Evolutionary conservation across 2,888 invertebrate species (phyloP).

Genomic region (Dryomyza anilis): DNA sequence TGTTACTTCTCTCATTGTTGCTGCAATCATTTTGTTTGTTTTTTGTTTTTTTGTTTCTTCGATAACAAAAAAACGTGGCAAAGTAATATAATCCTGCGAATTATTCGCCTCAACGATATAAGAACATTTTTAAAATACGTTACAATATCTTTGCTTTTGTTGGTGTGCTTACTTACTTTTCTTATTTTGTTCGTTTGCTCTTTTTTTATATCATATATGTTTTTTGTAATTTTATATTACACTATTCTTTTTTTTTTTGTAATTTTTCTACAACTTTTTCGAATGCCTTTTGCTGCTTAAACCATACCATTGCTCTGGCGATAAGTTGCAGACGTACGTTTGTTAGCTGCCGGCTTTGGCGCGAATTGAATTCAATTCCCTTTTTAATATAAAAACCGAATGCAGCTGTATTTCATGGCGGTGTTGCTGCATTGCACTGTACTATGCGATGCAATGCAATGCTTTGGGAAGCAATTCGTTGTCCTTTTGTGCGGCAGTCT

Average conservation of each 20-base stretch:
- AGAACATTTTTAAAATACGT: no score
- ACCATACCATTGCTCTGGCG: conserved; percentile 49
- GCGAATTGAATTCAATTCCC: conserved; percentile 29
- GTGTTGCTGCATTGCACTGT: conserved; percentile 15
- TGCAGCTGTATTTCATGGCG: conserved; percentile 22
- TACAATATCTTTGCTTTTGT: no score
- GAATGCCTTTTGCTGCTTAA: conserved; percentile 40
- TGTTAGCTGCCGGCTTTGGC: conserved; percentile 37
- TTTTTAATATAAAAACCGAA: conserved; percentile 23
- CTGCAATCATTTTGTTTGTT: no score
- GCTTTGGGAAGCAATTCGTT: no score
- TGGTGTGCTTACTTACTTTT: no score
- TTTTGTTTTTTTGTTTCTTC: no score
- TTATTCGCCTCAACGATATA: conserved; percentile 19
- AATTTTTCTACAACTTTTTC: neutral
- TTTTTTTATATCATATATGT: no score
- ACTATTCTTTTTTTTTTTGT: neutral
- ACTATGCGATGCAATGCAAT: neutral
- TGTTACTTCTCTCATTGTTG: no score
- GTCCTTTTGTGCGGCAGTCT: no score
- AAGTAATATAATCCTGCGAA: conserved; percentile 27
- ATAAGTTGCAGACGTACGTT: conserved; percentile 56
- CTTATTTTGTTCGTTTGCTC: no score
- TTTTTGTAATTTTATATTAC: neutral
- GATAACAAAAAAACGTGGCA: no score